phyloP scores from a whole-genome alignment of 2,797 vertebrate genomes.

The Jordanella pulchra region DNA sequence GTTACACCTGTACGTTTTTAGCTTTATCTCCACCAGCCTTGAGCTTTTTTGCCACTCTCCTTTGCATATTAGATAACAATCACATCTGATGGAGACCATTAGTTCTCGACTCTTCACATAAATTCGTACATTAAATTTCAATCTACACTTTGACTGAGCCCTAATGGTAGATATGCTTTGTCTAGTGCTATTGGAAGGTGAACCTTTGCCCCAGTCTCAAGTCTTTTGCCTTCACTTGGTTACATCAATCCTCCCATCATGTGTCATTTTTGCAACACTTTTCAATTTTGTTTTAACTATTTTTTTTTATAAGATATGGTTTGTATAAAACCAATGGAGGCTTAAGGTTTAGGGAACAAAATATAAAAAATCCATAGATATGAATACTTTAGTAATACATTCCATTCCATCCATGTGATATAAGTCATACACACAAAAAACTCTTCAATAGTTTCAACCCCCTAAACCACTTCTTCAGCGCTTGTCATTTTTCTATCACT shows the following conservation, averaged over 20 bases:
- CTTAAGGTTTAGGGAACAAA: background rate
- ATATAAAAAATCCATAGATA: background rate
- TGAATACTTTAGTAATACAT: background rate
- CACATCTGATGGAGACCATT: background rate
- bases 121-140: background rate
- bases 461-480: background rate
- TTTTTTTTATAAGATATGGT: background rate
- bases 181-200: too few relatives aligned
- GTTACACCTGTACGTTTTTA: background rate
- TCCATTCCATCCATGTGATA: background rate
- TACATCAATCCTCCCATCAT: too few relatives aligned
- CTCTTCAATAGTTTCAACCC: background rate
- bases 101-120: too few relatives aligned
- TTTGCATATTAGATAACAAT: background rate
- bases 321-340: background rate
- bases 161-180: background rate
- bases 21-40: background rate
- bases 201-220: background rate
- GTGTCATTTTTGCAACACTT: background rate
- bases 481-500: background rate
- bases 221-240: background rate
- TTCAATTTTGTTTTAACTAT: background rate
- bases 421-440: background rate
- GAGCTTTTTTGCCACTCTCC: background rate
- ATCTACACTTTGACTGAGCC: background rate